Conservation (phyloP, 1,140 invertebrate genomes). For the Akabosia matsudoensis region DNA sequence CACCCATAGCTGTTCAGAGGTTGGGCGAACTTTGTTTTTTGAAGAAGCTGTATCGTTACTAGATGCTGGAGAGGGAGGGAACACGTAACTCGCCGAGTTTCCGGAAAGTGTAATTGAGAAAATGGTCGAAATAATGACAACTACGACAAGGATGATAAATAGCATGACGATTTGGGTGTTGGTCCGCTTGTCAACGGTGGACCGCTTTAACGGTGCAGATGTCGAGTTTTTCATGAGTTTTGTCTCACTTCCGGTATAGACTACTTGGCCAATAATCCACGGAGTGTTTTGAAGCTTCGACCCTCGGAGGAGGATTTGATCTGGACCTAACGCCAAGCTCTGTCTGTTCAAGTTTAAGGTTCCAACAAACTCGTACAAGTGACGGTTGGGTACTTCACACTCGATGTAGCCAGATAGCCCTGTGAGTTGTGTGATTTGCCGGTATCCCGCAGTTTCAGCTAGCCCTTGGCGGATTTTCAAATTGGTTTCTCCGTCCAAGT, state of each 20-base stretch:
- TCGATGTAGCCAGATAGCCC: constrained; percentile 76
- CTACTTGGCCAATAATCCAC: constrained; percentile 86
- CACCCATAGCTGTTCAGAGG: no score
- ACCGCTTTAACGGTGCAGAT: constrained; percentile 82
- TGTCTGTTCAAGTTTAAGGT: constrained; percentile 74
- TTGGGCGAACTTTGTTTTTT: no score
- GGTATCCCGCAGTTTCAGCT: constrained; percentile 69
- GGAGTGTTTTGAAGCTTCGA: constrained; percentile 93
- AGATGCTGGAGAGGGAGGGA: no score
- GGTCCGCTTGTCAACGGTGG: constrained; percentile 87
- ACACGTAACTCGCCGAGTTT: no score
- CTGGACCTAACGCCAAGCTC: constrained; percentile 76
- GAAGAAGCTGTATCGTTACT: no score
- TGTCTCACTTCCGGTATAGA: constrained; percentile 96
- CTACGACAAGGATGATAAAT: constrained; percentile 82
- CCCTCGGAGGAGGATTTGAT: constrained; percentile 89
- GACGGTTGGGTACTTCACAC: constrained; percentile 92
- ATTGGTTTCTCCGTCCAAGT: constrained; percentile 99
- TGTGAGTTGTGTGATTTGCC: constrained; percentile 69
- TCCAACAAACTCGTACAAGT: constrained; percentile 95
- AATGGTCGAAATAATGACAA: constrained; percentile 84
- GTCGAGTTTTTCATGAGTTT: constrained; percentile 95
- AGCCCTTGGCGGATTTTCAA: constrained; percentile 93
- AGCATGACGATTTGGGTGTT: constrained; percentile 88
- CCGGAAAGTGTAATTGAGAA: constrained; percentile 58